Percentiles rank a stretch among this genome's conserved stretches.
Evolutionary conservation across 2,797 vertebrate genomes (phyloP).

Genomic region (Myotis pilosus): DNA sequence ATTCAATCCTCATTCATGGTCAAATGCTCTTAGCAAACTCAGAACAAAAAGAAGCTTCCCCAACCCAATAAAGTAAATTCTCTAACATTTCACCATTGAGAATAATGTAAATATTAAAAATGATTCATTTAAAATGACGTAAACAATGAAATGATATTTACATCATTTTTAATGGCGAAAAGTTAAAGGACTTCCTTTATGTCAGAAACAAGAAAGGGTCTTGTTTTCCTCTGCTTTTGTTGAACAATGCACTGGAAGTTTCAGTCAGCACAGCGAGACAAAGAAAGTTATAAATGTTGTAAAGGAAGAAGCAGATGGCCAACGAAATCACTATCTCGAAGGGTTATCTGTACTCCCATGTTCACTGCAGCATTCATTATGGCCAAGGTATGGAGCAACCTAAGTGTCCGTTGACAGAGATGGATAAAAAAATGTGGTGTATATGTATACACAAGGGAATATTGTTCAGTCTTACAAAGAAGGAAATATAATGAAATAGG

Average conservation of each 20-base stretch:
- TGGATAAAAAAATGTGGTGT: background rate
- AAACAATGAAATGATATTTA: background rate
- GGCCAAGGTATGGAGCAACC: background rate
- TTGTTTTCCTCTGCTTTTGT: background rate
- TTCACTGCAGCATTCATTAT: background rate
- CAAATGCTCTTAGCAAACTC: conserved; percentile 20
- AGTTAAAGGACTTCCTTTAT: background rate
- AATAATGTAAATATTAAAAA: background rate
- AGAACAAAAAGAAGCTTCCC: background rate
- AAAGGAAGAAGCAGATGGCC: conserved; percentile 14
- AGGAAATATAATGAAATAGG: background rate
- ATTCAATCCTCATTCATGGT: conserved; percentile 19
- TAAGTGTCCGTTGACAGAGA: background rate
- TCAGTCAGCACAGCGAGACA: background rate
- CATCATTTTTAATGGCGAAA: background rate
- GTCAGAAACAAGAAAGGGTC: conserved; percentile 5
- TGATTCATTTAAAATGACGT: background rate
- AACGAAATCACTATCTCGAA: background rate
- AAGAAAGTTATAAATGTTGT: background rate
- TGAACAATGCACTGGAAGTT: background rate
- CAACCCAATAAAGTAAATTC: background rate
- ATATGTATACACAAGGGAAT: background rate
- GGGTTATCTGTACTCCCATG: background rate
- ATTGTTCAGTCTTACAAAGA: background rate
- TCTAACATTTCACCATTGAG: background rate